Base-by-base conservation (phyloP, 2,113 vertebrate genomes). In the Antennarius striatus region DNA sequence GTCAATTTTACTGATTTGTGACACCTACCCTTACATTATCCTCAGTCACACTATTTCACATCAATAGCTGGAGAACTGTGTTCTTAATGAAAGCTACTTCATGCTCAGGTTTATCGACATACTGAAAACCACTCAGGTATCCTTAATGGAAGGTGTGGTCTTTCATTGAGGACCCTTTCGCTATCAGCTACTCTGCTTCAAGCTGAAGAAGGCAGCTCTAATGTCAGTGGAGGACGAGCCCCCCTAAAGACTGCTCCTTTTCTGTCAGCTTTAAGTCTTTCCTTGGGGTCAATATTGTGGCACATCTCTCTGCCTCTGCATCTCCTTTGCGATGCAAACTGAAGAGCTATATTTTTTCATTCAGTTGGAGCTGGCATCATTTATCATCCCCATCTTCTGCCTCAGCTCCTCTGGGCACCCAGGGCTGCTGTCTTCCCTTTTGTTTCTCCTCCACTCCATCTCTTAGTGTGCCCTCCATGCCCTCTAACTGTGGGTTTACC, bases 371-470 rank as follows among this genome's bases (percentile, higher is more conserved):
- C 28, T 30, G 10, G 28, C 30, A 39, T 77, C 62, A 28, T 82
- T 86, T 78, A 80, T 87, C 71, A 73, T 80, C 45, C 32, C 3
- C 46, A 68, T 75, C 56, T 62, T 47, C 67, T 40, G 4, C 14
- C n/a, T 46, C 17, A 30, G 49, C 48, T 55, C 63, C 47, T 76
- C 55, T 55, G 36, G 0, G 48, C 29, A 57, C 65, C 67, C 40
- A 10, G 13, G 51, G 73, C 78, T 22, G 29, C 15, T 51, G 17
- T n/a, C 45, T 40, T 62, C 45, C 45, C 14, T 56, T 63, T 62
- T 67, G 53, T 36, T 73, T 61, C 28, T 39, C 2, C 45, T 67
- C 46, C 53, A 28, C 10, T 52, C 75, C 45, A 50, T 13, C 11
- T 57, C 42, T 13, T 48, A 48, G 47, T 55, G 36, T 57, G 30